These are phyloP conservation scores for Camponotus vicinus DNA, from an alignment of 1,140 invertebrate genomes.

Conservation along the genomic window DNA sequence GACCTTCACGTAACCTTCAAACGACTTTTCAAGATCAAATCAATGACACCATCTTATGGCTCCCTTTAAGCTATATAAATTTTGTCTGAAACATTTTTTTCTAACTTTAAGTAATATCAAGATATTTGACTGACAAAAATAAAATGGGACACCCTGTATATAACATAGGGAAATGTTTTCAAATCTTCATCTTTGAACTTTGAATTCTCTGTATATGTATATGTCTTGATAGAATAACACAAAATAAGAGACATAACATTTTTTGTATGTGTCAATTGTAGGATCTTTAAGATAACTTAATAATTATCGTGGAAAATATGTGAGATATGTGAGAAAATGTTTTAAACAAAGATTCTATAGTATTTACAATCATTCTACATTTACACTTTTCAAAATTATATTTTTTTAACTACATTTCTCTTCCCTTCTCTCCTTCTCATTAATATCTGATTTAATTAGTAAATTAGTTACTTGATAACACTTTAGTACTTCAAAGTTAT, in stretches of 20 bases:
- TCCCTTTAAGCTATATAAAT: too few relatives aligned
- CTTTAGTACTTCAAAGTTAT: background rate
- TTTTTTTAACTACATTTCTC: background rate
- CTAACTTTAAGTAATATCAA: too few relatives aligned
- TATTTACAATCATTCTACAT: background rate
- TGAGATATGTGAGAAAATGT: background rate
- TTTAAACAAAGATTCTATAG: background rate
- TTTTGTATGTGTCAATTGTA: background rate
- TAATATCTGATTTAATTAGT: constrained; percentile 15
- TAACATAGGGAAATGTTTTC: background rate
- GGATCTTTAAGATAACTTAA: background rate
- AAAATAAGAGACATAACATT: background rate
- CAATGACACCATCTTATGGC: too few relatives aligned
- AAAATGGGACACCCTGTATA: background rate
- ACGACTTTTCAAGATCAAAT: too few relatives aligned
- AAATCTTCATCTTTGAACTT: background rate
- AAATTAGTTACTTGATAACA: background rate
- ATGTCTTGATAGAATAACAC: background rate
- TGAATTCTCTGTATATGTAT: background rate
- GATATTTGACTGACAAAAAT: too few relatives aligned
- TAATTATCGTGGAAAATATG: background rate
- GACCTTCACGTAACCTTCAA: too few relatives aligned
- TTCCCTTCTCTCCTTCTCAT: background rate
- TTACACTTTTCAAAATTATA: background rate
- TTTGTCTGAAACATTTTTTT: too few relatives aligned